Evolutionary conservation across 2,113 vertebrate genomes (phyloP), one percentile per base, ranked within the genome.

Genomic region (Hystrix cristata): DNA sequence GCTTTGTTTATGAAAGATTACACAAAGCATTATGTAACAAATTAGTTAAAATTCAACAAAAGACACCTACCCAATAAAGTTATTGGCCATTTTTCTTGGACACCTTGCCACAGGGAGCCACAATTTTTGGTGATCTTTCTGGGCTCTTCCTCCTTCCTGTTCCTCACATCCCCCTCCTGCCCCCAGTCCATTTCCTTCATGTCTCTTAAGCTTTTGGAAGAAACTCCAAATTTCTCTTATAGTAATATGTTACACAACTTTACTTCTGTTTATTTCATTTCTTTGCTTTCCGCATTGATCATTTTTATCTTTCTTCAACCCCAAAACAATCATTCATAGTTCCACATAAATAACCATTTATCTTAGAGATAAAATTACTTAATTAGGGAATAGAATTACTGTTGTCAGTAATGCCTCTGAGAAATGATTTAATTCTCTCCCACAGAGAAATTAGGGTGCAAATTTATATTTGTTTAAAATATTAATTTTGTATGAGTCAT

Each of bases 291-390:
- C 60, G 16, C 12, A 59, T 59, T 29, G 27, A 27, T 87, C 16
- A 92, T 62, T 85, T 91, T 87, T 19, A 38, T 6, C 3, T 85
- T 72, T 88, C n/a, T 91, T 90, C 34, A 81, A 85, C 60, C n/a
- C 10, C 4, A 0, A 89, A 71, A 60, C 2, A 62, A 25, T 55
- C 11, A 29, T 67, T 31, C n/a, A 65, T 12, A 5, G 76, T 91
- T 67, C 95, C 62, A 23, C 65, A 64, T 57, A 57, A 38, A 23
- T 25, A n/a, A 90, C 9, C 57, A 14, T 59, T 57, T 83, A 53
- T 59, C 25, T 12, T 74, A 60, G 48, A 43, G 48, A 53, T 38
- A 34, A 23, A 9, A 12, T 5, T 15, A 6, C 57, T 62, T 86
- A 64, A 23, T 48, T 46, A 62, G 34, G 72, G 46, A 53, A 8